A percentile compares a stretch with the other conserved stretches of the same genome.
Evolutionary conservation across 2,797 vertebrate species (phyloP).

Genomic region (Crocodylus rhombifer): DNA sequence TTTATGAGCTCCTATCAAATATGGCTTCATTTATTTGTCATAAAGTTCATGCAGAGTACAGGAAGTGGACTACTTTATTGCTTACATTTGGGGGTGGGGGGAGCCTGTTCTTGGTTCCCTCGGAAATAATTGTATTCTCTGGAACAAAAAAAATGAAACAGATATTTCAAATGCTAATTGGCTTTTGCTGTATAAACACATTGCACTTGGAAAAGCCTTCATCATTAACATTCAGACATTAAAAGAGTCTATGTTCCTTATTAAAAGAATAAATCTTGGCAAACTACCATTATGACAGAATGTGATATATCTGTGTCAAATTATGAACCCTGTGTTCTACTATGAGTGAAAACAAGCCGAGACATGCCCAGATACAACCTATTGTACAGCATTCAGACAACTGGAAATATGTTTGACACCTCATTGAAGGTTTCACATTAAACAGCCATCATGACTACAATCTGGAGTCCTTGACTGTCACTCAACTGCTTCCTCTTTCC

Average conservation of each 20-base stretch:
- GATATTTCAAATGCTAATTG: slow-evolving; percentile 62
- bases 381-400: slow-evolving; percentile 38
- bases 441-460: not conserved
- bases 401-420: slow-evolving; percentile 39
- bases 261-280: slow-evolving; percentile 72
- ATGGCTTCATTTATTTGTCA: slow-evolving; percentile 67
- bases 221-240: slow-evolving; percentile 69
- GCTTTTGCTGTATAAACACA: slow-evolving; percentile 63
- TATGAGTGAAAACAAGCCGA: slow-evolving; percentile 61
- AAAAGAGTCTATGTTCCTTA: slow-evolving; percentile 66
- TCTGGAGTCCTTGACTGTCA: not conserved
- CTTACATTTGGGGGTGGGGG: slow-evolving; percentile 27
- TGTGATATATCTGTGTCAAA: slow-evolving; percentile 65
- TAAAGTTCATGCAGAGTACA: slow-evolving; percentile 77
- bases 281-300: slow-evolving; percentile 60
- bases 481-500: too few species aligned
- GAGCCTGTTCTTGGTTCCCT: slow-evolving; percentile 7
- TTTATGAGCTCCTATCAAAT: slow-evolving; percentile 62
- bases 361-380: slow-evolving; percentile 65
- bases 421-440: not conserved
- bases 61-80: slow-evolving; percentile 67
- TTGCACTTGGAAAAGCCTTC: slow-evolving; percentile 59
- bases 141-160: slow-evolving; percentile 52
- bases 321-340: slow-evolving; percentile 56
- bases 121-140: slow-evolving; percentile 3